Evolutionary conservation across 2,797 vertebrate genomes (phyloP).

Genomic region (Pangasius krempfi): DNA sequence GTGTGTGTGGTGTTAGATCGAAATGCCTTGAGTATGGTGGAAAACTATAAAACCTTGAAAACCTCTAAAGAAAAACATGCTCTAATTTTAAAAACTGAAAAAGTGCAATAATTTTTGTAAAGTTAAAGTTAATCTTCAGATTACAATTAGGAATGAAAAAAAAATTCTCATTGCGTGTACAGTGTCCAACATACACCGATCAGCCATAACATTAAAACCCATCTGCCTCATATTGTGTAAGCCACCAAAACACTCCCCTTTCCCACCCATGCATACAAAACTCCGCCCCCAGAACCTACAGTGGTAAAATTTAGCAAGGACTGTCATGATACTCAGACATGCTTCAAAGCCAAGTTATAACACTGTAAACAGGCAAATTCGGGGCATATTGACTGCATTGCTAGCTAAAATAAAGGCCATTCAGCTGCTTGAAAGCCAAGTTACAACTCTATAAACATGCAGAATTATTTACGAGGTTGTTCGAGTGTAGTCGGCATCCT

Average conservation of each 20-base stretch:
- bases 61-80: background rate
- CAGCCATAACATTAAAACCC: background rate
- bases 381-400: too few relatives aligned
- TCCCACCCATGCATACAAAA: background rate
- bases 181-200: background rate
- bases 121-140: background rate
- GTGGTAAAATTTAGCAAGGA: background rate
- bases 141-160: background rate
- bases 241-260: background rate
- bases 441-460: too few relatives aligned
- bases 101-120: too few relatives aligned
- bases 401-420: too few relatives aligned
- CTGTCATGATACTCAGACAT: too few relatives aligned
- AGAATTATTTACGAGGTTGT: too few relatives aligned
- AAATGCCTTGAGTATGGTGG: background rate
- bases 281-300: background rate
- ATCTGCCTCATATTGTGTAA: background rate
- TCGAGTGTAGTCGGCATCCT: too few relatives aligned
- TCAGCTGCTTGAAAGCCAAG: too few relatives aligned
- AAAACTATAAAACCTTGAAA: background rate
- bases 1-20: background rate
- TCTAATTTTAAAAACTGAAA: too few relatives aligned
- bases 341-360: too few relatives aligned
- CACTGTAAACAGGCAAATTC: too few relatives aligned
- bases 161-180: background rate